Base-by-base conservation (phyloP, 2,797 vertebrate genomes). In the Thamnophis elegans region DNA sequence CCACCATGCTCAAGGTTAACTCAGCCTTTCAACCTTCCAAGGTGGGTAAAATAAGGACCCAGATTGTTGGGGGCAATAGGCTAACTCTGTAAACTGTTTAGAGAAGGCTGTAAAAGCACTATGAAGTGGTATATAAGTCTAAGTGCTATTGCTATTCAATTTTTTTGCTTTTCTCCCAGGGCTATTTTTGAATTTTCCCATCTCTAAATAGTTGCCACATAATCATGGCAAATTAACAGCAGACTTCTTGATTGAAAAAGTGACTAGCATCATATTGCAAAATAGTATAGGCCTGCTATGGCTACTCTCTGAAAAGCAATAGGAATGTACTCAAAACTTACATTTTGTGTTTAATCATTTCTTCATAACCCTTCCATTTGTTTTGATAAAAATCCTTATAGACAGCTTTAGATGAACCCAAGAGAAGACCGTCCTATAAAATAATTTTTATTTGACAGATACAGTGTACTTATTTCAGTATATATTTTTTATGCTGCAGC, bases 401-500 rank as follows among this genome's bases (percentile, higher is more conserved):
- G 94, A 88, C 88, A 90, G 92, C n/a, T 53, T 85, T 3, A 88
- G 90, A 92, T 91, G 26, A 18, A 92, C 51, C 56, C 9, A 85
- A 85, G 58, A 54, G 60, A 68, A 58, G 73, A 89, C 60, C 90
- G 87, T 88, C 8, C 18, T 56, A 68, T 93, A 62, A 90, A 87
- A 92, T 58, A 54, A 36, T 59, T 58, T 73, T 58, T 32, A 60
- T 86, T 86, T 65, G 26, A 28, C 10, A 42, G 13, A 42, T 25
- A 28, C 59, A 4, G 2, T 68, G 2, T 59, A 0, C 32, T 1
- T 87, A 53, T 3, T 26, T 47, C 58, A 16, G 12, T 58, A 4
- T 26, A 65, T 93, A 98, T 98, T 97, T 96, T 94, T 96, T 96
- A 94, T 95, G 94, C 95, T 97, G 95, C 97, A 97, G 96, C 97